A percentile compares a stretch with the other conserved stretches of the same genome.
phyloP scores from a whole-genome alignment of 2,113 vertebrate species.

The Indicator maculatus region DNA sequence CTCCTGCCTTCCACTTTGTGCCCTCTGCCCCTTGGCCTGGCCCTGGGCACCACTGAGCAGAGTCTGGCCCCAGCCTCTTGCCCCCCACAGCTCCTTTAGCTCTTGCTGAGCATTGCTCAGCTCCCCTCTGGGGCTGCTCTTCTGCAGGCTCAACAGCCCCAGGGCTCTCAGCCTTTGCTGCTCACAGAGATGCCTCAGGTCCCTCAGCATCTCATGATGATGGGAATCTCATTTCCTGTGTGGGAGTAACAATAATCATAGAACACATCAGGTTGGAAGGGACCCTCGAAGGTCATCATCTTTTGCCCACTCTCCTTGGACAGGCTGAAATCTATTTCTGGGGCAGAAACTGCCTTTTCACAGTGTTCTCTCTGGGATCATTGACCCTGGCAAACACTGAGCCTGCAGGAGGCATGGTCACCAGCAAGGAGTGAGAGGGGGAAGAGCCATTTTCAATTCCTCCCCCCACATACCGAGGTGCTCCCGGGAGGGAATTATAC shows the following conservation, averaged over 20 bases:
- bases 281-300: background rate
- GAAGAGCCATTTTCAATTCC: background rate
- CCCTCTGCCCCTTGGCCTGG: too few species aligned
- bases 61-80: too few species aligned
- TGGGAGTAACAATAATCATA: background rate
- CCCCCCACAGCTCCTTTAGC: too few species aligned
- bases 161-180: too few species aligned
- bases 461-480: background rate
- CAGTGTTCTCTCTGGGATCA: background rate
- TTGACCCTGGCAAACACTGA: background rate
- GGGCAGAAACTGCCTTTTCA: background rate
- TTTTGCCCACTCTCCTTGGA: background rate
- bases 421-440: background rate
- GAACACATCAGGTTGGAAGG: too few species aligned
- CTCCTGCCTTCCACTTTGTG: too few species aligned
- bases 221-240: background rate
- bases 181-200: too few species aligned
- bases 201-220: too few species aligned
- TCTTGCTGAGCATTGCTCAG: too few species aligned
- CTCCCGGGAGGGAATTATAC: conserved; percentile 59
- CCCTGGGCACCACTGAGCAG: too few species aligned
- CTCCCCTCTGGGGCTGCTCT: too few species aligned
- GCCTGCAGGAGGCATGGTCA: background rate
- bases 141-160: too few species aligned
- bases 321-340: background rate